phyloP scores from a whole-genome alignment of 2,113 vertebrate species.

The Atherinomorus stipes region DNA sequence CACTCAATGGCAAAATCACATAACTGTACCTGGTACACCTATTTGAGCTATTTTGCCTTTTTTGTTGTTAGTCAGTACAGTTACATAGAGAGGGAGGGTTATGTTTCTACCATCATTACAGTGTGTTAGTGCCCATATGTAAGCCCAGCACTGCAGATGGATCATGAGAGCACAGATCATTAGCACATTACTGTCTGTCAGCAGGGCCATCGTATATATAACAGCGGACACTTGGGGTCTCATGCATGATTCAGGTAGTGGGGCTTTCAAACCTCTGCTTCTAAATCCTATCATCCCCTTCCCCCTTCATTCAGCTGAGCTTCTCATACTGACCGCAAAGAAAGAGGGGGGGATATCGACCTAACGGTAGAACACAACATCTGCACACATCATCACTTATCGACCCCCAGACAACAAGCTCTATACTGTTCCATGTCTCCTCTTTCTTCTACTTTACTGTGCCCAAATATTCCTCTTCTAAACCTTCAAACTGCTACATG shows the following conservation, averaged over 20 bases:
- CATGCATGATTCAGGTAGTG: conserved; percentile 62
- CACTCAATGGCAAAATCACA: neutral
- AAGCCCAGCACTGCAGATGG: conserved; percentile 5
- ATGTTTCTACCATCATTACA: neutral
- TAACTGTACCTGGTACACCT: neutral
- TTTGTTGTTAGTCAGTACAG: neutral
- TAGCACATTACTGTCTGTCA: conserved; percentile 44
- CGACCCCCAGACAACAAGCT: conserved; percentile 22
- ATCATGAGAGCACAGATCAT: conserved; percentile 37
- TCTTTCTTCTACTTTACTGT: neutral
- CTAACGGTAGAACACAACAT: conserved; percentile 47
- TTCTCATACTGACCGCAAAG: conserved; percentile 32
- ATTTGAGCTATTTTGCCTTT: neutral
- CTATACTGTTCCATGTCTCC: conserved; percentile 11
- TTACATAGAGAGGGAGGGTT: neutral
- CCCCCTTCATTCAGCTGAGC: conserved; percentile 7
- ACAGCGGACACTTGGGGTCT: conserved; percentile 31
- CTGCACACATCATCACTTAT: conserved; percentile 74
- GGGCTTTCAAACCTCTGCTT: conserved; percentile 5
- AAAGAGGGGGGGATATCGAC: conserved; percentile 19
- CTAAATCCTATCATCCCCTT: conserved; percentile 28
- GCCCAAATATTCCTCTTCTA: conserved; percentile 42
- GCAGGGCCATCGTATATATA: conserved; percentile 35
- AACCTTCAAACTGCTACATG: conserved; percentile 41
- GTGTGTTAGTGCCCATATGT: neutral